Evolutionary conservation across 2,797 vertebrate species (phyloP), one percentile per base, ranked within the genome.

Genomic region (Urosaurus nigricauda): DNA sequence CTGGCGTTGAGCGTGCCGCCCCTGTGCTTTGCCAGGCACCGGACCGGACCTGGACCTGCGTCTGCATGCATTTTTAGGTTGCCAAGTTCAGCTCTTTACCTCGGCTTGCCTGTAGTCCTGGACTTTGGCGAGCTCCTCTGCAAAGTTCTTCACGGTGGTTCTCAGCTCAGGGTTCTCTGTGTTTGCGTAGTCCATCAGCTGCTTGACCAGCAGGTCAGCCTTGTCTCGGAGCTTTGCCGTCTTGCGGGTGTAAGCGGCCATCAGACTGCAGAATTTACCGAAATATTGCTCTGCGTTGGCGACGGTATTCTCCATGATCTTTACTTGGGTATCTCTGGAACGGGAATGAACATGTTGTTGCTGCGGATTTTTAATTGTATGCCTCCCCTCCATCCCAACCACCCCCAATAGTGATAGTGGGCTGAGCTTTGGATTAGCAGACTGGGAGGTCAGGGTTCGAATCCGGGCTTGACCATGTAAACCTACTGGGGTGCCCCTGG

Each of bases 91-190:
- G 3, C 75, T 35, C 0, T 92, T 93, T 88, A 98, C 98, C 97
- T 98, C 94, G 0, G 98, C 98, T 92, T 98, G 98, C 74, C 98
- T 96, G 93, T 98, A 97, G 88, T 98, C 97, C 97, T 98, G 98
- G 53, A 97, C 96, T 88, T 97, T 97, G 92, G 97, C 97, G 83
- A 98, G 86, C 91, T 98, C 97, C 90, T 98, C 96, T 0, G 97
- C 97, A 26, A 98, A 94, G 93, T 93, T 96, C 85, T 95, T 96
- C 70, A 98, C 26, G 65, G 97, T 89, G 0, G 91, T 82, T 73
- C 92, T 94, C 2, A 96, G 88, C 93, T 97, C 95, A 0, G 96
- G 95, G 75, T 95, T 96, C 94, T 98, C 94, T 0, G 95, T 96
- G 91, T 90, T 88, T 86, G 97, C 90, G 0, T 95, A 96, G 86